Evolutionary conservation across 2,113 vertebrate genomes (phyloP), one percentile per base, ranked within the genome.

Genomic region (Murina feae): DNA sequence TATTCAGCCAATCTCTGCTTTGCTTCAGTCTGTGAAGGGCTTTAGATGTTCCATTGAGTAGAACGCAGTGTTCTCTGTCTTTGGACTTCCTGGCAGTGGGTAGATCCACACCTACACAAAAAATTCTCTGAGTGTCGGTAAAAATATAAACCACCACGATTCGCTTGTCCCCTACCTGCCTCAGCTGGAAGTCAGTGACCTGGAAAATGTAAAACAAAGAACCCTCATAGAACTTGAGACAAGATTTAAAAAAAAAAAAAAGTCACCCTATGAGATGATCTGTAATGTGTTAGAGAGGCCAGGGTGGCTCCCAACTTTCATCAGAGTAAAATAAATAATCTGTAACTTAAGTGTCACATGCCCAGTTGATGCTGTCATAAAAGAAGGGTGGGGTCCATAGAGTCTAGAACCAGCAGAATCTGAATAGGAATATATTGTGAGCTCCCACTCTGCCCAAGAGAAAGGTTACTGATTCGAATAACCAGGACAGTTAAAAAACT

Each of bases 331-430:
- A 88, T 86, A 93, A 94, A 63, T 53, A 23, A 65, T 71, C 65
- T 86, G 69, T 86, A 80, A 93, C 69, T 42, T 86, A 44, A 93
- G 28, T 90, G 76, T 80, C 95, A 91, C 18, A 76, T 94, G 60
- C 39, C 80, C 60, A 78, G 44, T 28, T 84, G 80, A 96, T 95
- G 93, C 78, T 94, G 92, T 97, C 97, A 97, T 92, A 97, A 95
- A 60, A 81, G 81, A 93, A 91, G 96, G 95, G 96, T 58, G 95
- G 84, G 81, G 96, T 87, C 81, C 93, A 92, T 80, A 84, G 65
- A 83, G 32, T 86, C 83, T 92, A 86, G 94, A 96, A 97, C 82
- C 72, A 68, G 53, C 21, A 74, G 58, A 86, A 84, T 87, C 84
- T 92, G 39, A 89, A 9, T 91, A 92, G 87, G 58, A 90, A 87